Percentiles rank a stretch among this genome's conserved stretches.
phyloP scores from a whole-genome alignment of 2,113 vertebrate genomes.

The Psittacula cyanocephala region DNA sequence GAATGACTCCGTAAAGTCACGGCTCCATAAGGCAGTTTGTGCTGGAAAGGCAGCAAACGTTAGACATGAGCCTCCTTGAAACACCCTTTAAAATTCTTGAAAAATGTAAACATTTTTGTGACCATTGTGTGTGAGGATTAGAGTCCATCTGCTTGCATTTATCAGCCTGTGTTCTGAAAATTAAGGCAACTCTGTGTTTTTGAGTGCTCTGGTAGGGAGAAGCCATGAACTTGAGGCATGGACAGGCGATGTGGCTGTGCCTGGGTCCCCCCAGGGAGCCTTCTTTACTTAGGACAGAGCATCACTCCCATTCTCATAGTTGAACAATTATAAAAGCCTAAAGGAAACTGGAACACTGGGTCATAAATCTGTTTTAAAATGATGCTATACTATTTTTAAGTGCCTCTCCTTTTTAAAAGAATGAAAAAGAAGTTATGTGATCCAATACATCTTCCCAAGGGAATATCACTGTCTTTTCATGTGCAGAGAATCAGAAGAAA shows the following conservation, averaged over 20 bases:
- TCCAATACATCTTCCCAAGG: background rate
- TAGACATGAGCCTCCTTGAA: background rate
- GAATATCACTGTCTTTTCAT: conserved; percentile 24
- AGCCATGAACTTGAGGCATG: background rate
- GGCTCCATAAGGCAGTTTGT: background rate
- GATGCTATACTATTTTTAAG: conserved; percentile 19
- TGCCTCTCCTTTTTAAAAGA: conserved; percentile 17
- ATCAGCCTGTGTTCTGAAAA: conserved; percentile 38
- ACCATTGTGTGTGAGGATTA: background rate
- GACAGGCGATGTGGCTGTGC: background rate
- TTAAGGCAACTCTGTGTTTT: conserved; percentile 8
- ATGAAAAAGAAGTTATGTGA: conserved; percentile 25
- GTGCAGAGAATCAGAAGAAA: background rate
- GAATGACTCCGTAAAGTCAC: background rate
- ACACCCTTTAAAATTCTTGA: background rate
- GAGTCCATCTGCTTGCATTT: conserved; percentile 54
- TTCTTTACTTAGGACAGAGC: background rate
- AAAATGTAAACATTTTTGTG: background rate
- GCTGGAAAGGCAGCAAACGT: background rate
- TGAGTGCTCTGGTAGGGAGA: background rate
- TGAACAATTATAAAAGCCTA: background rate
- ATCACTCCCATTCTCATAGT: background rate
- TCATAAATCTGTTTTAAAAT: conserved; percentile 41
- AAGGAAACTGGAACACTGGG: background rate
- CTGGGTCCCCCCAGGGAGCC: accelerated